A percentile compares a stretch with the other conserved stretches of the same genome.
phyloP scores from a whole-genome alignment of 1,140 invertebrate genomes.

The Brachionus manjavacas region DNA sequence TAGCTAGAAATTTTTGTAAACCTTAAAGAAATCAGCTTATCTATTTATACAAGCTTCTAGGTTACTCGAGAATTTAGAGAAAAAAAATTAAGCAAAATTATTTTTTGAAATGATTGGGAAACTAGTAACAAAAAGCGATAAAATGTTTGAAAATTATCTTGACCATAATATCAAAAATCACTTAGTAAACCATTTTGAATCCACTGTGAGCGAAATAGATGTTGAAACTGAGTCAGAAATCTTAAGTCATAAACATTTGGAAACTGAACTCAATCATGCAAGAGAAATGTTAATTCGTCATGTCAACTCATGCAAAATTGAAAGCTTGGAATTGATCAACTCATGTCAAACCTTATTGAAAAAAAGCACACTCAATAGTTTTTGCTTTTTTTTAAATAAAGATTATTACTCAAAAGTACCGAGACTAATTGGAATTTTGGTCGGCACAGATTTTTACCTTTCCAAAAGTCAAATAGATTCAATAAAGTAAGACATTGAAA shows the following conservation, averaged over 20 bases:
- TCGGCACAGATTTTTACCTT: background rate
- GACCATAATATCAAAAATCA: background rate
- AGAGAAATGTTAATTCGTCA: background rate
- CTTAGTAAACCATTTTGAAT: background rate
- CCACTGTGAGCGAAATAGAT: background rate
- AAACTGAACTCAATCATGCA: background rate
- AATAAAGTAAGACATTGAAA: background rate
- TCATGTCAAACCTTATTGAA: background rate
- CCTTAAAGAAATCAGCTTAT: slow-evolving; percentile 3
- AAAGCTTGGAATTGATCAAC: background rate
- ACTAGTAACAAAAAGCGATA: background rate
- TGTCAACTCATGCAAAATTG: background rate
- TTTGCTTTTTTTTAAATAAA: background rate
- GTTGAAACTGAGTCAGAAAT: background rate
- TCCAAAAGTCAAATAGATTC: background rate
- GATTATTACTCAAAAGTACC: background rate
- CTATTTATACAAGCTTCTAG: background rate
- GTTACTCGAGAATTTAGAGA: background rate
- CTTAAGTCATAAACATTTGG: background rate
- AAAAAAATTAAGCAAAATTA: background rate
- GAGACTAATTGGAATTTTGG: background rate
- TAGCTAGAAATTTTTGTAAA: background rate
- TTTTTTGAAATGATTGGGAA: background rate
- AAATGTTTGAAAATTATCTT: background rate
- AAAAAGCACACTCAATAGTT: background rate